Evolutionary conservation across 2,888 invertebrate species (phyloP).

Genomic region (Drosophila yooni): DNA sequence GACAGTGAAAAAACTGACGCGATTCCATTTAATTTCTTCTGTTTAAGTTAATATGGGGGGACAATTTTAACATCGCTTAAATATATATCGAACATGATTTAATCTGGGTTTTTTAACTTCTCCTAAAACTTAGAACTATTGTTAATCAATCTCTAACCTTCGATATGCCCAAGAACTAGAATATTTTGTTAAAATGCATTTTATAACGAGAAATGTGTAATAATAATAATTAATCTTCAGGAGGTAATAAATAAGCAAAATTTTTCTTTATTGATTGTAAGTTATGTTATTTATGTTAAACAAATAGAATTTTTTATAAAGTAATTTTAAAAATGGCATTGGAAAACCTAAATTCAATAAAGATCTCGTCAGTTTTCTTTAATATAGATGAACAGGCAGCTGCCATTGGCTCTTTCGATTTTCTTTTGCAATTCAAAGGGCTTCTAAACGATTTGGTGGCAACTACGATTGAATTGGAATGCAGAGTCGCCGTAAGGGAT

Average conservation of each 20-base stretch:
- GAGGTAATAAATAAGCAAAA: neutral
- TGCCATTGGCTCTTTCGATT: conserved; percentile 11
- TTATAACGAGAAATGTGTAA: neutral
- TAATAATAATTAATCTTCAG: neutral
- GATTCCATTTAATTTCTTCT: conserved; percentile 49
- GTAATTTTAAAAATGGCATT: neutral
- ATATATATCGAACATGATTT: neutral
- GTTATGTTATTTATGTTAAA: neutral
- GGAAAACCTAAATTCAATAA: neutral
- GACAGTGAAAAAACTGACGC: conserved; percentile 51
- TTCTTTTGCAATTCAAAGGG: conserved; percentile 18
- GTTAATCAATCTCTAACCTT: neutral
- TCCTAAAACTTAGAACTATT: neutral
- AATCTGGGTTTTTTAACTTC: neutral
- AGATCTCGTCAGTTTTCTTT: neutral
- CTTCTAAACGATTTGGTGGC: conserved; percentile 37
- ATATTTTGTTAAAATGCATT: neutral
- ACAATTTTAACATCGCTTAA: neutral
- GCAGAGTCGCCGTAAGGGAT: conserved; percentile 32
- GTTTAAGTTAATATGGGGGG: conserved; percentile 1
- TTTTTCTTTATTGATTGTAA: fast-evolving
- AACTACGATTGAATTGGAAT: conserved; percentile 30
- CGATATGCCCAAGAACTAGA: neutral
- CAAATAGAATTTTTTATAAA: neutral
- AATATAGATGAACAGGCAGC: neutral